Evolutionary conservation across 2,797 vertebrate species (phyloP).

Genomic region (Acipenser transmontanus): DNA sequence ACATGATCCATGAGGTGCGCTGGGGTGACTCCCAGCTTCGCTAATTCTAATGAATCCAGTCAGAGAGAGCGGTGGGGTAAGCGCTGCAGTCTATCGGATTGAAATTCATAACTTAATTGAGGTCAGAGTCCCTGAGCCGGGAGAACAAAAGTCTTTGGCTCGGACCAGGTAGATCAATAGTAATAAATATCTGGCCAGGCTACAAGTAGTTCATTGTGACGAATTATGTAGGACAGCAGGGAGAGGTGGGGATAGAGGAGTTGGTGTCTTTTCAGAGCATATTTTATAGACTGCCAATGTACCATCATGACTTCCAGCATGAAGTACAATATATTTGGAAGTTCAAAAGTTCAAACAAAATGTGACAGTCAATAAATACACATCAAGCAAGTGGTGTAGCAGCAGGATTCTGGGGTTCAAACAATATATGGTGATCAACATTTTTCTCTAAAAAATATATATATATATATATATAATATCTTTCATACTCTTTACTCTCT

Average conservation of each 20-base stretch:
- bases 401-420: no score
- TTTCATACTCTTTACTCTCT: no score
- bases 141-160: slow-evolving; percentile 94
- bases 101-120: slow-evolving; percentile 99
- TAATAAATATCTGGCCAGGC: slow-evolving; percentile 96
- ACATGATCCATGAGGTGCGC: slow-evolving; percentile 83
- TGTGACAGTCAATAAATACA: no score
- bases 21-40: slow-evolving; percentile 74
- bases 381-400: no score
- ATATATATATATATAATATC: no score
- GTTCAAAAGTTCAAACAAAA: no score
- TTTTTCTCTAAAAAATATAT: no score
- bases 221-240: slow-evolving; percentile 65
- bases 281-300: no score
- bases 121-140: slow-evolving; percentile 87
- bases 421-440: no score
- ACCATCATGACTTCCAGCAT: no score
- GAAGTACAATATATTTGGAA: no score
- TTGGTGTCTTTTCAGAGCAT: background rate
- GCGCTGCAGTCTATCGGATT: slow-evolving; percentile 97
- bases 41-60: slow-evolving; percentile 98
- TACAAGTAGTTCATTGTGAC: slow-evolving; percentile 68
- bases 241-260: slow-evolving; percentile 42
- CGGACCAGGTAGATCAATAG: slow-evolving; percentile 95
- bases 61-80: slow-evolving; percentile 75